phyloP scores from a whole-genome alignment of 2,888 invertebrate genomes.

The Tanytarsus gracilentus region DNA sequence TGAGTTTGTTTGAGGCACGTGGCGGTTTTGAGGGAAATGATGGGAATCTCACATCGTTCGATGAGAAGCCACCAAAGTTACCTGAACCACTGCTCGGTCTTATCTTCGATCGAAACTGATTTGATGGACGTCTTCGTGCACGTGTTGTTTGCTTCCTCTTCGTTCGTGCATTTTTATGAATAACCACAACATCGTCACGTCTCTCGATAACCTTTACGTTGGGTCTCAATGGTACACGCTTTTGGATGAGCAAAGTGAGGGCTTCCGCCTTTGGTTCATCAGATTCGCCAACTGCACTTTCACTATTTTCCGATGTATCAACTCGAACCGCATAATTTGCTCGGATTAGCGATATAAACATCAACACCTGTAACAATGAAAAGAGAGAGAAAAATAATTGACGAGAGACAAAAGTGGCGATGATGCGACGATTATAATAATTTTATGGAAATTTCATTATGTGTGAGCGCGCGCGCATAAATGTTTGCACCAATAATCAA shows the following conservation, averaged over 20 bases:
- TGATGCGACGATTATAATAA: background rate
- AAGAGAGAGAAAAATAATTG: too few relatives aligned
- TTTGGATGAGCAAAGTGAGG: constrained; percentile 6
- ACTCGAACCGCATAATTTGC: constrained; percentile 4
- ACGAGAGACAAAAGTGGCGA: background rate
- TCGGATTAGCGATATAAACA: constrained; percentile 1
- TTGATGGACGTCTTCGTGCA: constrained; percentile 8
- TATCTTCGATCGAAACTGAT: constrained; percentile 11
- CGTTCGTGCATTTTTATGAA: background rate
- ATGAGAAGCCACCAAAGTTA: constrained; percentile 11
- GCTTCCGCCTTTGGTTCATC: constrained; percentile 21
- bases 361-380: background rate
- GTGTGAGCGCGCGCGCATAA: background rate
- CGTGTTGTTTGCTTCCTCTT: constrained; percentile 6
- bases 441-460: constrained; percentile 7
- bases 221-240: background rate
- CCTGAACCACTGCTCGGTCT: background rate
- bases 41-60: constrained; percentile 1
- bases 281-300: constrained; percentile 1
- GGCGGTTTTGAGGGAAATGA: background rate
- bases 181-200: constrained; percentile 12
- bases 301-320: constrained; percentile 4
- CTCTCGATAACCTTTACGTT: constrained; percentile 15
- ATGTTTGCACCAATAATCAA: background rate
- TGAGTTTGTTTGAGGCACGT: background rate